Conservation (phyloP, 2,888 invertebrate genomes). For the Mesorhabditis spiculigera region DNA sequence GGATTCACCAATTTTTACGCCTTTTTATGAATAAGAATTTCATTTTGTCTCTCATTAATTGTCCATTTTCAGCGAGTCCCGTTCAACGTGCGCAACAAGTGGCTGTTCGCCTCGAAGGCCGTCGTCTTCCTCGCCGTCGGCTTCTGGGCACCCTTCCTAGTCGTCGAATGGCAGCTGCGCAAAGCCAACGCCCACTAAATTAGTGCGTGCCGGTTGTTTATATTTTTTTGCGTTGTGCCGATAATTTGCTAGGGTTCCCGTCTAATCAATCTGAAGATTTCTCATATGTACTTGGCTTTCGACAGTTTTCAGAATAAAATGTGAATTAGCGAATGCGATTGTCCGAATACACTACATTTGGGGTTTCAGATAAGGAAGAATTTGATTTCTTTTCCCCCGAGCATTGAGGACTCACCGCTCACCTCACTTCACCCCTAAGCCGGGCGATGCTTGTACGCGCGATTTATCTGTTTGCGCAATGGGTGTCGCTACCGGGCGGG, state of each 20-base stretch:
- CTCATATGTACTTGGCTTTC: too few species aligned
- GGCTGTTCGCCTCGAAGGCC: constrained; percentile 44
- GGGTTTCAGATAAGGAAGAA: too few species aligned
- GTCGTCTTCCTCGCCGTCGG: constrained; percentile 43
- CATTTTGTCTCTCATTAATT: not conserved
- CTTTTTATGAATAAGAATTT: too few species aligned
- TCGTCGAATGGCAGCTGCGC: constrained; percentile 50
- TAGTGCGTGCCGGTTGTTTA: not conserved
- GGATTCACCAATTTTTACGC: too few species aligned
- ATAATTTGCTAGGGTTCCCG: not conserved
- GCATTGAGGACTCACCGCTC: too few species aligned
- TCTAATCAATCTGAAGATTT: too few species aligned
- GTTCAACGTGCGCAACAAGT: constrained; percentile 45
- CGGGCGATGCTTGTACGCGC: not conserved
- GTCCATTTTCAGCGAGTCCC: constrained; percentile 37
- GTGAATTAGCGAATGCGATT: too few species aligned
- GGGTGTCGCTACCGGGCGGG: not conserved
- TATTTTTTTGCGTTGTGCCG: constrained; percentile 2
- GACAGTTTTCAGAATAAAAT: too few species aligned
- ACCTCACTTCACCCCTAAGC: not conserved
- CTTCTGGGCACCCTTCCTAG: constrained; percentile 50
- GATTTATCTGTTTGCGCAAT: constrained; percentile 5
- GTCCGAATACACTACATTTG: too few species aligned
- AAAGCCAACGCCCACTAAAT: constrained; percentile 42
- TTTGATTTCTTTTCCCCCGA: too few species aligned